A percentile compares a stretch with the other conserved stretches of the same genome.
Conservation (phyloP, 2,888 invertebrate species). For the Xestoiulus laeticollis region DNA sequence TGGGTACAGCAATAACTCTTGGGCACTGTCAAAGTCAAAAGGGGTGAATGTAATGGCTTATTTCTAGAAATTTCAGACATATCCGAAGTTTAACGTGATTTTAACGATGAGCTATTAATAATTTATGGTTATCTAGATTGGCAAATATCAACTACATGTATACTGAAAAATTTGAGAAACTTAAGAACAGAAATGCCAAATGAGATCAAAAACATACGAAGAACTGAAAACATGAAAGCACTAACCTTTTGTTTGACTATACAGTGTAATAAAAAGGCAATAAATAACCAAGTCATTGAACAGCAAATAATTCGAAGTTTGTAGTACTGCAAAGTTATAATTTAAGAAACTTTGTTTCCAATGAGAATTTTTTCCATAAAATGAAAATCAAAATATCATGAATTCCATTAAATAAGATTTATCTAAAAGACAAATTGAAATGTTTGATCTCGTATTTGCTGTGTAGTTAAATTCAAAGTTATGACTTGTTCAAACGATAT, state of each 20-base stretch:
- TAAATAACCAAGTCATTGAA: too few species aligned
- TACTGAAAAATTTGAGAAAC: background rate
- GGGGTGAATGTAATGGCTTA: background rate
- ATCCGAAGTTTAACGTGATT: background rate
- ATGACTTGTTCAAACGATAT: too few species aligned
- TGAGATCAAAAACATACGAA: background rate
- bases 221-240: background rate
- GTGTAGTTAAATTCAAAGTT: too few species aligned
- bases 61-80: background rate
- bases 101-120: constrained; percentile 1
- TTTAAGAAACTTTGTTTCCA: too few species aligned
- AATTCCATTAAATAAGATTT: too few species aligned
- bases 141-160: background rate
- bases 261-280: background rate
- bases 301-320: too few species aligned
- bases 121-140: background rate
- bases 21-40: background rate
- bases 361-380: too few species aligned
- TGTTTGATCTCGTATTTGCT: too few species aligned
- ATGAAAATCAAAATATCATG: too few species aligned
- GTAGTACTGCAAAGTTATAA: too few species aligned
- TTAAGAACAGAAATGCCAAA: background rate
- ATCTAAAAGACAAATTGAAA: too few species aligned
- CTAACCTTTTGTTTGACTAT: background rate
- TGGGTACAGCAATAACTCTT: too few species aligned